Percentiles rank a stretch among this genome's conserved stretches.
Evolutionary conservation across 2,888 invertebrate species (phyloP).

Genomic region (Ashinkailepas kermadecensis): DNA sequence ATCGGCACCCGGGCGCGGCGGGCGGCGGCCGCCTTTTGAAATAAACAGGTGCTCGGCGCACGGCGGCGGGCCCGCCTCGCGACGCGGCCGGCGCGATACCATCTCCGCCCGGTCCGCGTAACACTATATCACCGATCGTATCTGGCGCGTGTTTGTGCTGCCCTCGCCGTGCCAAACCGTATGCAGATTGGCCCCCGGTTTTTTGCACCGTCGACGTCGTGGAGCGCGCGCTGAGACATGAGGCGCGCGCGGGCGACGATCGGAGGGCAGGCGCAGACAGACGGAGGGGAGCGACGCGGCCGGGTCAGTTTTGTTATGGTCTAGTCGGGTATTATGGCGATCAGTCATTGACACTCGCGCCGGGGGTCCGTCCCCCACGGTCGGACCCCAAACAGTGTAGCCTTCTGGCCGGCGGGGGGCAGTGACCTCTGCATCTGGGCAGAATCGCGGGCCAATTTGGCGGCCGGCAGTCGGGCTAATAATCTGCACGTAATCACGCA

Average conservation of each 20-base stretch:
- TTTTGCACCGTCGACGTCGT: neutral
- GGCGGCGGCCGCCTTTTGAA: neutral
- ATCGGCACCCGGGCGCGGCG: neutral
- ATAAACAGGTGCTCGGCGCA: neutral
- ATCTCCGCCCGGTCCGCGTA: neutral
- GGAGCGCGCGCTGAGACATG: neutral
- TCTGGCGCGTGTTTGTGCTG: neutral
- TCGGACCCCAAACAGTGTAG: neutral
- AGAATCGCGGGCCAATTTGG: too few relatives aligned
- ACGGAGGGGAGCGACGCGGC: neutral
- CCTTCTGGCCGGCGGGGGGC: neutral
- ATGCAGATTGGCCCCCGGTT: neutral
- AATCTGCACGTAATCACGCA: too few relatives aligned
- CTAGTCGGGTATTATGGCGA: conserved; percentile 11
- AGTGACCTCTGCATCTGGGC: neutral
- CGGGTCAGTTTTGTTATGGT: conserved; percentile 17
- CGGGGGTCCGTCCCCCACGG: neutral
- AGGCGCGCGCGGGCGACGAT: neutral
- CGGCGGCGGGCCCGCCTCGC: neutral
- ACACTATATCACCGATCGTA: neutral
- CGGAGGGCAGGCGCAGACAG: neutral
- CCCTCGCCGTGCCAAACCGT: neutral
- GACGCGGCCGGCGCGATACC: neutral
- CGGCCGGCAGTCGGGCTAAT: too few relatives aligned
- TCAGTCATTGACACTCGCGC: conserved; percentile 15